phyloP scores from a whole-genome alignment of 2,797 vertebrate genomes.

The Botia almorhae region DNA sequence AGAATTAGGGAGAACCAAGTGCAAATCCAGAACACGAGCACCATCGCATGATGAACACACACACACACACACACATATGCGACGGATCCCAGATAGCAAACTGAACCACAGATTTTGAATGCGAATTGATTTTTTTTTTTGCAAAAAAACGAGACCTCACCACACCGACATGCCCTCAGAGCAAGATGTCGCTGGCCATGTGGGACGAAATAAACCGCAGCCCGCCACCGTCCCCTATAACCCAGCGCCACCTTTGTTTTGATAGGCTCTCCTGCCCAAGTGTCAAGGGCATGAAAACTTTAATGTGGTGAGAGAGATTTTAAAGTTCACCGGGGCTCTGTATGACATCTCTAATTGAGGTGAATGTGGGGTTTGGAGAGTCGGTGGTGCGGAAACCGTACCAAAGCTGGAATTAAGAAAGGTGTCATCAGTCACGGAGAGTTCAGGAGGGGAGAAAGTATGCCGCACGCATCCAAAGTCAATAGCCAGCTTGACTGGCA shows the following conservation, averaged over 20 bases:
- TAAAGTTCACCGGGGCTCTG: constrained; percentile 4
- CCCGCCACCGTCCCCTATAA: constrained; percentile 58
- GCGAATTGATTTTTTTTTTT: constrained; percentile 24
- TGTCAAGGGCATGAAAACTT: constrained; percentile 32
- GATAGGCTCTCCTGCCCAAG: constrained; percentile 38
- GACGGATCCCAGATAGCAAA: constrained; percentile 41
- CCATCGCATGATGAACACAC: not conserved
- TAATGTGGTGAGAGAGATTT: constrained; percentile 22
- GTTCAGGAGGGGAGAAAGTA: constrained; percentile 65
- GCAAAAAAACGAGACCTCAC: constrained; percentile 29
- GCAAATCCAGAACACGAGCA: constrained; percentile 34
- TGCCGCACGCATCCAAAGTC: constrained; percentile 64
- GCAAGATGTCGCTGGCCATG: constrained; percentile 56
- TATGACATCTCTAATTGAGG: constrained; percentile 56
- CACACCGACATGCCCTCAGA: constrained; percentile 24
- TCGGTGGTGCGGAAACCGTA: constrained; percentile 41
- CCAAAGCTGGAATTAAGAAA: constrained; percentile 51
- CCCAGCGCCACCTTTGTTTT: constrained; percentile 45
- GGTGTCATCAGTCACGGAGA: constrained; percentile 54
- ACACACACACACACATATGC: constrained; percentile 18
- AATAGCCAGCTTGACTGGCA: constrained; percentile 60
- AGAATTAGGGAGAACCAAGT: constrained; percentile 30
- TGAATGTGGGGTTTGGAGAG: constrained; percentile 44
- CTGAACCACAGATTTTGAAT: constrained; percentile 18
- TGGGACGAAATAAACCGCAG: constrained; percentile 59